These are phyloP conservation scores for Harpagoxenus sublaevis DNA, from an alignment of 2,888 invertebrate genomes.

Conservation along the genomic window DNA sequence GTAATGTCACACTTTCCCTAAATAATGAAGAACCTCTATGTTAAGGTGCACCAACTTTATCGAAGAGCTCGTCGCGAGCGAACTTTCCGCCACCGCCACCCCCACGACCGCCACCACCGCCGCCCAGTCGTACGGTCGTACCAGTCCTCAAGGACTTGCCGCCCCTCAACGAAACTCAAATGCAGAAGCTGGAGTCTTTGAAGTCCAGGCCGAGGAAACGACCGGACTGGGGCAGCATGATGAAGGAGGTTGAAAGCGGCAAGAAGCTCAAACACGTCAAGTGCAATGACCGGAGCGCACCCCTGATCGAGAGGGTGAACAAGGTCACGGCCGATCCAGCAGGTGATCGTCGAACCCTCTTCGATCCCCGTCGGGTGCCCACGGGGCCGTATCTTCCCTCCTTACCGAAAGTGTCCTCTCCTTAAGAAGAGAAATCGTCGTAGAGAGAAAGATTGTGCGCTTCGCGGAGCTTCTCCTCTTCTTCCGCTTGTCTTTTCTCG, in stretches of 20 bases:
- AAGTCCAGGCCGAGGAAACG: conserved; percentile 92
- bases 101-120: conserved; percentile 91
- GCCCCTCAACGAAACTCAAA: conserved; percentile 88
- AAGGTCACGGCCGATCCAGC: conserved; percentile 83
- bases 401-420: conserved; percentile 21
- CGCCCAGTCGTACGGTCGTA: conserved; percentile 73
- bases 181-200: conserved; percentile 91
- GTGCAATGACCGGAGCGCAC: conserved; percentile 92
- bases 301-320: conserved; percentile 84
- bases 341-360: conserved; percentile 78
- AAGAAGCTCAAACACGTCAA: conserved; percentile 93
- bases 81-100: conserved; percentile 88
- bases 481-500: not conserved
- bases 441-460: conserved; percentile 22
- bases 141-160: conserved; percentile 87
- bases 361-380: conserved; percentile 57
- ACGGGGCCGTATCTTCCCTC: conserved; percentile 30
- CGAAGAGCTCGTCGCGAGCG: conserved; percentile 84
- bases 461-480: not conserved
- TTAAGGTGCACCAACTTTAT: conserved; percentile 84
- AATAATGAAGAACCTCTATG: conserved; percentile 26
- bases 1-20: not conserved
- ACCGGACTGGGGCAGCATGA: conserved; percentile 96
- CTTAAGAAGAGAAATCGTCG: conserved; percentile 15
- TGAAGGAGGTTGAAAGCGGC: conserved; percentile 96